Conservation (phyloP, 2,113 vertebrate genomes). For the Ameiurus melas region DNA sequence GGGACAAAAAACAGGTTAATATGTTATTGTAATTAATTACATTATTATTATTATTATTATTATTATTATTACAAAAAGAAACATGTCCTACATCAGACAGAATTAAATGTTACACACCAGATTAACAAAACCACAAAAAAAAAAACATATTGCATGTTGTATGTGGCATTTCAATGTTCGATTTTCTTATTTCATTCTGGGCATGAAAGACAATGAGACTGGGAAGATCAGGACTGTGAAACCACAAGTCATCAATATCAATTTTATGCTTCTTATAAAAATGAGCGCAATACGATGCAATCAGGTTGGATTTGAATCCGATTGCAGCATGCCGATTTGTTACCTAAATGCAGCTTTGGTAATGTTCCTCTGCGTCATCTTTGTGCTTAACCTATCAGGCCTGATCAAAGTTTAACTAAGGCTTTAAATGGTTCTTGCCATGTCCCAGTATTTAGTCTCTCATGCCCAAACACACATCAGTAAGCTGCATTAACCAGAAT, state of each 20-base stretch:
- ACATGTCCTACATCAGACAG: neutral
- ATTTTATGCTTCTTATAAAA: neutral
- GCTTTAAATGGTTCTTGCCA: neutral
- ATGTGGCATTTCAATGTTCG: slow-evolving; percentile 28
- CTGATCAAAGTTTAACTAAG: neutral
- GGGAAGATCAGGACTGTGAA: neutral
- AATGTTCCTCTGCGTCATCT: neutral
- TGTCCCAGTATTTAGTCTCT: slow-evolving; percentile 14
- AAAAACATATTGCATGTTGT: slow-evolving; percentile 48
- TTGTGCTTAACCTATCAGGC: neutral
- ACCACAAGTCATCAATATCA: neutral
- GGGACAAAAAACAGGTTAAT: neutral
- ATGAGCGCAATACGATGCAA: neutral
- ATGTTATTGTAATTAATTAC: neutral
- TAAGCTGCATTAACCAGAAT: slow-evolving; percentile 4
- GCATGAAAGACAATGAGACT: slow-evolving; percentile 26
- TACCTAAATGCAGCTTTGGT: neutral
- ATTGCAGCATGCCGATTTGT: neutral
- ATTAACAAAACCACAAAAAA: slow-evolving; percentile 43
- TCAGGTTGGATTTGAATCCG: neutral
- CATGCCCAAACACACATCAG: neutral
- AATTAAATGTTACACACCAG: neutral
- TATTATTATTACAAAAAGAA: neutral
- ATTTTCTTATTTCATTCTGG: neutral
- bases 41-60: neutral